Base-by-base conservation (phyloP, 1,140 invertebrate species). In the Leptinotarsa texana region DNA sequence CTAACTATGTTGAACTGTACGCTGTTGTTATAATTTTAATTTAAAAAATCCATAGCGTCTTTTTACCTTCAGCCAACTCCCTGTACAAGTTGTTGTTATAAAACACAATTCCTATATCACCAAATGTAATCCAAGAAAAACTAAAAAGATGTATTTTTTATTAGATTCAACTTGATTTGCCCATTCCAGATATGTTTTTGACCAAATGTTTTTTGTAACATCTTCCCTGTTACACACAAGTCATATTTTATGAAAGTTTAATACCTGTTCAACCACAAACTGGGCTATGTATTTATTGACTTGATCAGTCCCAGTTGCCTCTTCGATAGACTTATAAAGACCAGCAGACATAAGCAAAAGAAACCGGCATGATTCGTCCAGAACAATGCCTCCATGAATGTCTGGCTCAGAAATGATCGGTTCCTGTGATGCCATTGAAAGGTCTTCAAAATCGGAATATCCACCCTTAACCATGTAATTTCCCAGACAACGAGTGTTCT, bases 391-490 rank as follows among this genome's bases (percentile, higher is more conserved):
- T 8, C 92, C 93, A 80, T 91, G 90, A 76, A 97, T 93, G 87
- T 95, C 93, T 0, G 95, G 95, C 73, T 93, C 90, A 2, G 94
- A 90, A 48, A 95, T 93, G 6, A 97, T 92, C 3, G 95, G 95
- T 81, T 96, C 94, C 5, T 90, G 85, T 4, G 83, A 84, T 0
- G 95, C 94, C 62, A 85, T 81, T 42, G 88, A 86, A 72, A 95
- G 85, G 74, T 91, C 89, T 21, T 95, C 93, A 82, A 95, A 93
- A 74, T 96, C 94, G 83, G 91, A 93, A 79, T 96, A 96, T 4
- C 92, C 91, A 2, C 92, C 93, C 86, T 97, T 97, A 0, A 96
- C 91, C 75, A 93, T 86, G 82, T 96, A 96, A 86, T 97, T 96
- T n/a, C 95, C 95, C 22, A 97, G 86, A 80, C 95, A 96, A 51